Base-by-base conservation (phyloP, 2,888 invertebrate genomes). In the Candidula unifasciata region DNA sequence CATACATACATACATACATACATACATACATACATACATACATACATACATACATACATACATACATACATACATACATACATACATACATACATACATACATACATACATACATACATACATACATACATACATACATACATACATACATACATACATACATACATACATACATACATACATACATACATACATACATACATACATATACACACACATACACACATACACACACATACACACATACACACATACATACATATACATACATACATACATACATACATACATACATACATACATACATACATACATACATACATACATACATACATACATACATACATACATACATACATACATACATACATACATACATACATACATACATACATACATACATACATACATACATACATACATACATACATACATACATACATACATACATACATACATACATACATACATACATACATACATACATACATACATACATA, bases 361-460 rank as follows among this genome's bases (percentile, higher is more conserved):
- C 64, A 78, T 64, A 60, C 64, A 78, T 64, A 78, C 64, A 30
- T 18, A 78, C 30, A 44, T 80, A 68, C 30, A 44, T 80, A 68
- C 30, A 44, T 80, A 44, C 30, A 66, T 80, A 44, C 30, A 68
- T 68, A 52, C 21, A 44, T 68, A 68, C 33, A 68, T 68, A 44
- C 30, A 68, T 52, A 52, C 30, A 44, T 52, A n/a, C n/a, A 52
- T 80, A 37, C 68, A 68, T 68, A 44, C 37, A 52, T 80, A 68
- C 66, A 68, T 68, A 68, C 44, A 73, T 73, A 37, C 44, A 37
- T 73, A 69, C 69, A 69, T 69, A 30, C 35, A 69, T 69, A 69
- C 35, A 69, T 69, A 69, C 35, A 69, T 69, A 69, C 35, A 69
- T 69, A 69, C 35, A 69, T 69, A 69, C 35, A 69, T 3, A 69